phyloP scores from a whole-genome alignment of 1,140 invertebrate genomes.

The Globodera rostochiensis region DNA sequence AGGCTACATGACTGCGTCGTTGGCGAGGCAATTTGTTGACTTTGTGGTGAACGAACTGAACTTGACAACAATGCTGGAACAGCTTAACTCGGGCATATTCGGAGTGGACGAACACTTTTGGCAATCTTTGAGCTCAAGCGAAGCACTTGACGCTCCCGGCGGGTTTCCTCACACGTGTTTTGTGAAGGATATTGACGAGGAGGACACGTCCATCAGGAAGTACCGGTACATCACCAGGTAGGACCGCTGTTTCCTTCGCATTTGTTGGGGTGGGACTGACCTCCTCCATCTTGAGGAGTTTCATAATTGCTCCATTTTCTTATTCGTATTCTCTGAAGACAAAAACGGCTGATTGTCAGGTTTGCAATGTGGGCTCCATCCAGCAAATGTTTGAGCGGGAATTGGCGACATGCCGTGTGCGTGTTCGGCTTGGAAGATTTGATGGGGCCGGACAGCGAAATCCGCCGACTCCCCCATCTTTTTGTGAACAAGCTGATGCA shows the following conservation, averaged over 20 bases:
- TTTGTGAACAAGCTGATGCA: constrained; percentile 67
- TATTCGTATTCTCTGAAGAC: neutral
- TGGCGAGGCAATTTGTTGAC: constrained; percentile 24
- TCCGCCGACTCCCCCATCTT: constrained; percentile 69
- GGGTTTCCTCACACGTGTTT: constrained; percentile 33
- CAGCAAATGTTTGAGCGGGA: constrained; percentile 22
- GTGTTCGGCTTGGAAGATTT: constrained; percentile 30
- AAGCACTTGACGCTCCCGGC: constrained; percentile 27
- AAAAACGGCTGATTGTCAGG: neutral
- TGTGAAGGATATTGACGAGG: neutral
- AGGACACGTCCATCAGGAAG: constrained; percentile 4
- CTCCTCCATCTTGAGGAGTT: neutral
- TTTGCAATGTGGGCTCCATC: constrained; percentile 21
- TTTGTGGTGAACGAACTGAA: constrained; percentile 34
- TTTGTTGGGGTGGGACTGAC: neutral
- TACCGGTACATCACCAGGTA: neutral
- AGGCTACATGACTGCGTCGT: constrained; percentile 4
- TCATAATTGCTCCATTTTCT: neutral
- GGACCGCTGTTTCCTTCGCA: neutral
- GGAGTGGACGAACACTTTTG: constrained; percentile 32
- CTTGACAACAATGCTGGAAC: constrained; percentile 19
- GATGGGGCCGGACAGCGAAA: neutral
- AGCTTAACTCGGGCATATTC: constrained; percentile 19
- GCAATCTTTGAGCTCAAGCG: constrained; percentile 13
- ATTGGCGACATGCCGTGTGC: constrained; percentile 47